Evolutionary conservation across 2,888 invertebrate species (phyloP).

Genomic region (Eledona agricola): DNA sequence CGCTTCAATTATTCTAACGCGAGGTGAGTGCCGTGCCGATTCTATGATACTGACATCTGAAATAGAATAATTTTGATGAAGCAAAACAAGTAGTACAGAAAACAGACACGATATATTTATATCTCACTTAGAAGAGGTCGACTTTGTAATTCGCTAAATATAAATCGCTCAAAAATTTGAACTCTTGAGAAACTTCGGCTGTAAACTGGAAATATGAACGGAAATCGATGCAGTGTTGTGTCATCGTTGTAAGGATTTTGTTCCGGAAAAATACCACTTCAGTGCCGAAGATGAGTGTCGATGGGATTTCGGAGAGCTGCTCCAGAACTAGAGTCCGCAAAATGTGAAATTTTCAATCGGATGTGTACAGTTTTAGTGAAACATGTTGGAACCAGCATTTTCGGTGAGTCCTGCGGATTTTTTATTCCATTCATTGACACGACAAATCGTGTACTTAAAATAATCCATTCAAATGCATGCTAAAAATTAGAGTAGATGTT

Average conservation of each 20-base stretch:
- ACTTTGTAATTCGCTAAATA: constrained; percentile 54
- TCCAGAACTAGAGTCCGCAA: not conserved
- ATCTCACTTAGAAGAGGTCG: constrained; percentile 56
- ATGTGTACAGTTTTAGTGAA: constrained; percentile 14
- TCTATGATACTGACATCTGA: constrained; percentile 43
- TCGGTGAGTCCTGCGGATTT: constrained; percentile 33
- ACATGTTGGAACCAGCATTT: constrained; percentile 26
- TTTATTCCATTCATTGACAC: too few relatives aligned
- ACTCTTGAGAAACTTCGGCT: constrained; percentile 51
- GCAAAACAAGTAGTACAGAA: constrained; percentile 52
- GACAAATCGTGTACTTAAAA: too few relatives aligned
- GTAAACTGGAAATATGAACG: constrained; percentile 22
- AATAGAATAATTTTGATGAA: constrained; percentile 51
- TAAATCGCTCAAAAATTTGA: constrained; percentile 54
- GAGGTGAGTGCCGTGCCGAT: constrained; percentile 25
- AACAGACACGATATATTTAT: constrained; percentile 53
- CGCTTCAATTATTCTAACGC: constrained; percentile 23
- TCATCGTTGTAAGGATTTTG: constrained; percentile 1
- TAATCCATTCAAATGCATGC: constrained; percentile 7
- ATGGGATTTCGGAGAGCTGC: constrained; percentile 14
- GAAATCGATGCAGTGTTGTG: constrained; percentile 9
- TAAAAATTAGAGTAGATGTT: constrained; percentile 1
- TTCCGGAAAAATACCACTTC: not conserved
- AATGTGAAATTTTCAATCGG: constrained; percentile 7
- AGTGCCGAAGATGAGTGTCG: constrained; percentile 27